These are phyloP conservation scores for Drosophila sechellia DNA, from an alignment of 1,140 invertebrate species.

Conservation along the genomic window DNA sequence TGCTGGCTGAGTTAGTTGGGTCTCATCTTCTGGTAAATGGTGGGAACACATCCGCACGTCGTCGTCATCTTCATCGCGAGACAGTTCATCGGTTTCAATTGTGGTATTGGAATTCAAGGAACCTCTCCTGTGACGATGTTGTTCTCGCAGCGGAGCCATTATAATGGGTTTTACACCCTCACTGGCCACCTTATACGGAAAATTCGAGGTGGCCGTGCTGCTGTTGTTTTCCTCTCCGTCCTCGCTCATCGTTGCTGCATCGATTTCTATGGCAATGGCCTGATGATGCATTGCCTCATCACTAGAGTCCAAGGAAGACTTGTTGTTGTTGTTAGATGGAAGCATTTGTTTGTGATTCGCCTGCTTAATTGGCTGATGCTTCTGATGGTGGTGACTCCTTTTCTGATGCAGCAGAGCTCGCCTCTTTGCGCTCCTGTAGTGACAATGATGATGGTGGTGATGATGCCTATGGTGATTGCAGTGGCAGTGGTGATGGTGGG, in stretches of 20 bases:
- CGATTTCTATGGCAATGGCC: conserved; percentile 78
- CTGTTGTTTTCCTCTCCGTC: conserved; percentile 68
- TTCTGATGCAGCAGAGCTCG: conserved; percentile 42
- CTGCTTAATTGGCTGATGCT: conserved; percentile 20
- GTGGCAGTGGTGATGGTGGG: conserved; percentile 68
- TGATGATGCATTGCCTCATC: conserved; percentile 58
- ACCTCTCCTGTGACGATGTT: conserved; percentile 50
- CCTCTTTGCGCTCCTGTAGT: conserved; percentile 32
- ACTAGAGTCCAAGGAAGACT: conserved; percentile 81
- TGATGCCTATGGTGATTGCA: conserved; percentile 46
- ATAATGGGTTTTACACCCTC: conserved; percentile 69
- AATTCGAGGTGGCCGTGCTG: conserved; percentile 80
- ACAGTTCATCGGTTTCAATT: conserved; percentile 76
- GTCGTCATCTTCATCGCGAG: conserved; percentile 64
- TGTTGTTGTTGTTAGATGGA: conserved; percentile 45
- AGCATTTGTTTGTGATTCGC: conserved; percentile 31
- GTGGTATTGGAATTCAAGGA: conserved; percentile 80
- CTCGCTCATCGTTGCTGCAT: conserved; percentile 73
- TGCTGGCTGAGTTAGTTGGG: conserved; percentile 49
- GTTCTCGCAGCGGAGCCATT: conserved; percentile 55
- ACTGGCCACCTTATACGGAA: conserved; percentile 72
- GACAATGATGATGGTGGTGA: conserved; percentile 47
- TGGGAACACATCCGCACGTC: conserved; percentile 55
- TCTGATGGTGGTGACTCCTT: conserved; percentile 21
- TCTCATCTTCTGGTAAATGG: conserved; percentile 55